Conservation (phyloP, 2,888 invertebrate species). For the Drosophila eohydei region DNA sequence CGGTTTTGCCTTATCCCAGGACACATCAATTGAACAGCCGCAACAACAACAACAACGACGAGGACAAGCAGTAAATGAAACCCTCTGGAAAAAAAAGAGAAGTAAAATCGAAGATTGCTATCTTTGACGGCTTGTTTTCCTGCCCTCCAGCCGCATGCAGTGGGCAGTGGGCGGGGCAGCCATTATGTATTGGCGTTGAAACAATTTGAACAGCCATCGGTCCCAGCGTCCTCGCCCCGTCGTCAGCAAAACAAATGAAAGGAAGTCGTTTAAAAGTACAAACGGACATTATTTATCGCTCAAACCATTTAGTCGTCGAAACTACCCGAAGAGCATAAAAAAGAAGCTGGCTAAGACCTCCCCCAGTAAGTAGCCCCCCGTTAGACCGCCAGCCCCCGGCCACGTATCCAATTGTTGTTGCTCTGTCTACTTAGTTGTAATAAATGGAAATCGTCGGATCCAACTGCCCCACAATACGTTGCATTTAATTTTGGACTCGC, state of each 20-base stretch:
- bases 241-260: constrained; percentile 79
- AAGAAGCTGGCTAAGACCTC: constrained; percentile 32
- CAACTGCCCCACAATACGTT: constrained; percentile 53
- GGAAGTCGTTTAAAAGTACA: constrained; percentile 85
- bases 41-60: constrained; percentile 45
- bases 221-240: constrained; percentile 7
- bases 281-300: constrained; percentile 84
- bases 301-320: constrained; percentile 81
- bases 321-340: constrained; percentile 63
- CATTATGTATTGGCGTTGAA: constrained; percentile 84
- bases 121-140: constrained; percentile 82
- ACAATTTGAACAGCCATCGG: constrained; percentile 78
- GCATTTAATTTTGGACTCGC: constrained; percentile 69
- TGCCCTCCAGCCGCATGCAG: constrained; percentile 46
- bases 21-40: constrained; percentile 71
- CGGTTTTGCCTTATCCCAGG: constrained; percentile 68
- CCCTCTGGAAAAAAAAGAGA: constrained; percentile 50
- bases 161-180: constrained; percentile 74
- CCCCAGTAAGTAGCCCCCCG: constrained; percentile 23
- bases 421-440: constrained; percentile 74
- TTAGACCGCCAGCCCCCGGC: not conserved
- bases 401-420: constrained; percentile 53
- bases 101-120: constrained; percentile 83
- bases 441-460: constrained; percentile 64
- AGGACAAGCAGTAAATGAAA: constrained; percentile 69